Evolutionary conservation across 2,888 invertebrate species (phyloP), one percentile per base, ranked within the genome.

Genomic region (Cheilosia soror): DNA sequence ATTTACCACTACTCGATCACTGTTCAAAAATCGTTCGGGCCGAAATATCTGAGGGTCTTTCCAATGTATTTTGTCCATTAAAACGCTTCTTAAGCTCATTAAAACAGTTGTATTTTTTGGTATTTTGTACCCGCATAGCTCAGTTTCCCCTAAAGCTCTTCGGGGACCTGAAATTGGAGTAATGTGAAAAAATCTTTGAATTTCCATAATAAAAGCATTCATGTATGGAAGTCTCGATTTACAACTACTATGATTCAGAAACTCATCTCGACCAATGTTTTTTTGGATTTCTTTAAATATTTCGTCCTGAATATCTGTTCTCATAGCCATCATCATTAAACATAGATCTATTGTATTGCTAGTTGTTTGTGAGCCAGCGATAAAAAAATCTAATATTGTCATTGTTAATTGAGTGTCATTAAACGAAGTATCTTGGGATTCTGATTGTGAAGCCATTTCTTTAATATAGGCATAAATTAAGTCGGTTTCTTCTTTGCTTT

Each of bases 281-380:
- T 88, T 86, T 44, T 93, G 93, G n/a, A 96, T 90, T 88, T 94
- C 94, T 0, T 92, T 88, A 42, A 94, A 94, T 0, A 95, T 91
- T 88, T 93, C 93, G 2, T 90, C 89, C 89, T 96, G 95, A 3
- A 95, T 90, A 9, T 95, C 93, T 55, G 93, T 93, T 80, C 94
- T 92, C 31, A 94, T 89, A 20, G 94, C 92, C 93, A 95, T 93
- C 87, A 93, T 93, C 88, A 95, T 91, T 60, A 96, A 92, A 0
- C 94, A 93, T 88, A 95, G 94, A 87, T 95, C 94, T 15, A 96
- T 90, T 0, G 95, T 94, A 44, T 93, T 93, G 78, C 94, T 94
- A 0, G 95, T 95, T 0, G 95, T 95, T 87, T 93, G 93, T 0
- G 94, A 93, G 2, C 95, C 95, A 5, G 95, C 95, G 88, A 96